Conservation (phyloP, 2,888 invertebrate genomes). For the Caenorhabditis panamensis region DNA sequence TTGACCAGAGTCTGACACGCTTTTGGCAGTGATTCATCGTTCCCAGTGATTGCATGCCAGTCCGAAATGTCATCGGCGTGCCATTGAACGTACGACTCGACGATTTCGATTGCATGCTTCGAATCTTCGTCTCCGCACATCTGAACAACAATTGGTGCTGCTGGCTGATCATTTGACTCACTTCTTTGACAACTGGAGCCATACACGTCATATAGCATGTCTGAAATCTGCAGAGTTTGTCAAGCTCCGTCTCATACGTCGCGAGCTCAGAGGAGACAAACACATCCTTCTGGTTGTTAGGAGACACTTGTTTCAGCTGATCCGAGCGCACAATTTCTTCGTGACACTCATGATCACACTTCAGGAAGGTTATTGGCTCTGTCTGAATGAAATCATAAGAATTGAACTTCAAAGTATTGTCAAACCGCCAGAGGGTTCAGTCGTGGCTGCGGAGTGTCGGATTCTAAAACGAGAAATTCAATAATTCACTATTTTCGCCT, state of each 20-base stretch:
- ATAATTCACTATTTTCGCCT: too few relatives aligned
- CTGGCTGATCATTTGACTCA: constrained; percentile 23
- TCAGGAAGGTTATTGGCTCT: constrained; percentile 79
- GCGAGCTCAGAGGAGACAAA: constrained; percentile 71
- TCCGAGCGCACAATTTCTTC: constrained; percentile 55
- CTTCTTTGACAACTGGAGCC: constrained; percentile 70
- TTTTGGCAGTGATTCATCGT: constrained; percentile 59
- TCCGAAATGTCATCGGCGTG: constrained; percentile 77
- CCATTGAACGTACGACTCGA: constrained; percentile 76
- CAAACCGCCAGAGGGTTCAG: too few relatives aligned
- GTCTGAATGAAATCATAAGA: constrained; percentile 57
- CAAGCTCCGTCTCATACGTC: constrained; percentile 75
- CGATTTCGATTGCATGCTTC: constrained; percentile 68
- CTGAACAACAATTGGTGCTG: constrained; percentile 50
- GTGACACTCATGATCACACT: constrained; percentile 79
- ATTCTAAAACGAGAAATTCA: too few relatives aligned
- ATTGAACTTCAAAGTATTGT: too few relatives aligned
- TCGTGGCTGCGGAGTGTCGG: too few relatives aligned
- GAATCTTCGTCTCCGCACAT: constrained; percentile 72
- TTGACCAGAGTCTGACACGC: constrained; percentile 53
- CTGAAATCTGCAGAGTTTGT: constrained; percentile 76
- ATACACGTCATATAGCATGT: constrained; percentile 75
- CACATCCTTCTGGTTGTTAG: constrained; percentile 57
- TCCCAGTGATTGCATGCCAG: constrained; percentile 77
- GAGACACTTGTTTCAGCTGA: constrained; percentile 23